Evolutionary conservation across 2,797 vertebrate species (phyloP).

Genomic region (Pristis pectinata): DNA sequence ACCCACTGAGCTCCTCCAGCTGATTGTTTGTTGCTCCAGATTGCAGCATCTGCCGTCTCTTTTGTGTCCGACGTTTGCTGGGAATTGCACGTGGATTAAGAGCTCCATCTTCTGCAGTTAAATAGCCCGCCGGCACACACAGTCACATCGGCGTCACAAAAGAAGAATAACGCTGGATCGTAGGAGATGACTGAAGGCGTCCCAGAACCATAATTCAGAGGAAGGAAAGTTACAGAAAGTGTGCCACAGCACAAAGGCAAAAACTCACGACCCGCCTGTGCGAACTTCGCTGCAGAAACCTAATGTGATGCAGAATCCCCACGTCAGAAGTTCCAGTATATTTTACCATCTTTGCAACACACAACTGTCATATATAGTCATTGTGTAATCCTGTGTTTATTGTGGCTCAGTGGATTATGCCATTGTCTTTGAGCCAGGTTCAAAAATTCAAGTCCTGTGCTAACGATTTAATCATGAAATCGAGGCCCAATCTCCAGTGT

Average conservation of each 20-base stretch:
- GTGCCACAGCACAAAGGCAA: not conserved
- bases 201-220: not conserved
- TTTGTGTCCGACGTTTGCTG: not conserved
- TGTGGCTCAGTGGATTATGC: not conserved
- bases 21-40: no score
- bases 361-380: no score
- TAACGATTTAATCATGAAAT: not conserved
- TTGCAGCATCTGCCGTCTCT: no score
- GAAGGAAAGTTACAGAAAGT: not conserved
- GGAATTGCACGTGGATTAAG: not conserved
- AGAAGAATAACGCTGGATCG: no score
- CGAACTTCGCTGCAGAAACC: not conserved
- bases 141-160: not conserved
- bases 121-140: not conserved
- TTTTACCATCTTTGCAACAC: not conserved
- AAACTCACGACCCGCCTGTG: not conserved
- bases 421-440: not conserved
- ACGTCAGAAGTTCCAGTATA: not conserved
- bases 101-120: no score
- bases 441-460: not conserved
- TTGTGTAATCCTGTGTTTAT: no score
- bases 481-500: not conserved
- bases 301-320: not conserved
- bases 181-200: no score
- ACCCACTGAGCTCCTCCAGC: no score